Base-by-base conservation (phyloP, 2,113 vertebrate genomes). In the Vulpes lagopus region DNA sequence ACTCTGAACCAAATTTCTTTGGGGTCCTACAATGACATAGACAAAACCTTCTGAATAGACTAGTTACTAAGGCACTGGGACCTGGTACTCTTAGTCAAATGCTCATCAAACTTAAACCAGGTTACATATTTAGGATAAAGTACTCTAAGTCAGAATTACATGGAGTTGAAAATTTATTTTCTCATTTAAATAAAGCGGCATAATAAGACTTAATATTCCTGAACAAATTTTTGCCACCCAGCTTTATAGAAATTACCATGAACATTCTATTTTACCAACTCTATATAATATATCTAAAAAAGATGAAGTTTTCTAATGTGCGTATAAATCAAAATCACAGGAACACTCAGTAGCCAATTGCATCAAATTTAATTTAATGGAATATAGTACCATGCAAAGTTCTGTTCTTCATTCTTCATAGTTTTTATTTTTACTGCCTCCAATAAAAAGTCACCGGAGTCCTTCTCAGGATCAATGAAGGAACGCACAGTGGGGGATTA, bases 161-260 rank as follows among this genome's bases (percentile, higher is more conserved):
- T 3, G 20, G 51, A 89, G 25, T n/a, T 74, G 17, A 92, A 88
- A n/a, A 73, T 62, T 60, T 69, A 94, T 92, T 91, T 96, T 69
- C 67, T 93, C 51, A 95, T 81, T 94, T 83, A 97, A 97, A 92
- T 89, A 85, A 93, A 97, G 25, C 95, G n/a, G 8, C 8, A 76
- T n/a, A 78, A 78, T 93, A 89, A 51, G n/a, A 67, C 67, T 87
- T 95, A 65, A 87, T 84, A 90, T 89, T 95, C 11, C 67, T 80
- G 15, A 90, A 80, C 20, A 93, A 95, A 74, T 62, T 22, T 59
- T 92, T 95, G 60, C 30, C 57, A 96, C 20, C 27, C 35, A 92
- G 38, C 8, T 64, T 89, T 92, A 57, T 74, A 32, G 38, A 86
- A 96, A 95, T 92, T 73, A 82, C 32, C 59, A 65, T 11, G 89